Evolutionary conservation across 2,113 vertebrate species (phyloP).

Genomic region (Redunca redunca): DNA sequence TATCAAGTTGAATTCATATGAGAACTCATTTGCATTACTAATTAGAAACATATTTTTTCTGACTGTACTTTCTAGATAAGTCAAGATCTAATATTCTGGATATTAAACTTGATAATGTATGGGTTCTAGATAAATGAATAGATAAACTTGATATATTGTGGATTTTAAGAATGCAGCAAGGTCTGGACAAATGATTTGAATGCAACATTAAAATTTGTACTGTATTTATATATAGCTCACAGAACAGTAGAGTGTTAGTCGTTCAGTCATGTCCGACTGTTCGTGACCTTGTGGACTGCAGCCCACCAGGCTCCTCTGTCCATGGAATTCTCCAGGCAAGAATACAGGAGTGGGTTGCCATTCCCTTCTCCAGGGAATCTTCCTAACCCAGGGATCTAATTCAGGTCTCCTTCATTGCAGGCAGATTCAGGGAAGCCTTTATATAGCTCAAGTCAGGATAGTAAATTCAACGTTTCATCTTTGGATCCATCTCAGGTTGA

Average conservation of each 20-base stretch:
- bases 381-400: background rate
- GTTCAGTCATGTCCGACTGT: fast-evolving
- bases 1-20: background rate
- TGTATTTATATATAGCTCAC: background rate
- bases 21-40: background rate
- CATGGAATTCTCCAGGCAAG: background rate
- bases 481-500: background rate
- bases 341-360: background rate
- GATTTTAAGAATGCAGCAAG: background rate
- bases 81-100: background rate
- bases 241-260: background rate
- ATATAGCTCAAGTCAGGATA: background rate
- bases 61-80: background rate
- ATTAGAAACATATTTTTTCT: background rate
- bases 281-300: background rate
- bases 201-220: background rate
- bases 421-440: background rate
- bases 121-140: background rate
- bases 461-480: background rate
- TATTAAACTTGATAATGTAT: background rate
- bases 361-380: background rate
- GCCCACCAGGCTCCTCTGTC: background rate
- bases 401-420: background rate
- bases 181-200: background rate
- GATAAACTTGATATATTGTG: background rate